Conservation (phyloP, 2,888 invertebrate species). For the Agrochola macilenta region DNA sequence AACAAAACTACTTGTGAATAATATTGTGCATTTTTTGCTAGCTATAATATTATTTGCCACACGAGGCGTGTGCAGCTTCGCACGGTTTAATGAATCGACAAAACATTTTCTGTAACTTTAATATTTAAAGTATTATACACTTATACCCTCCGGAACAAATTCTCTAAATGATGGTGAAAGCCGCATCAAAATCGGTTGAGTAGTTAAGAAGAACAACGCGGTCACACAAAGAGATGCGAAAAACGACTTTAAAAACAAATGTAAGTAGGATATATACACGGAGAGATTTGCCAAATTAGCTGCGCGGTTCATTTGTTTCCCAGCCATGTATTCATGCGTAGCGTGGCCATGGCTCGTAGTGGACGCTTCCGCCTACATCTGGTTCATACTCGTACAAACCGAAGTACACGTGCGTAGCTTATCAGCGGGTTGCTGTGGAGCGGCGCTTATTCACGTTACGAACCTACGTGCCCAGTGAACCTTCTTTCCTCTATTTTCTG, state of each 20-base stretch:
- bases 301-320: background rate
- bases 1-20: background rate
- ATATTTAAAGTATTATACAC: too few species aligned
- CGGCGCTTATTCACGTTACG: background rate
- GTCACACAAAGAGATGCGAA: background rate
- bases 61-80: too few species aligned
- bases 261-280: too few species aligned
- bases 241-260: too few species aligned
- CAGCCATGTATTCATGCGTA: background rate
- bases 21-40: background rate
- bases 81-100: too few species aligned
- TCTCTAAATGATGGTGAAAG: background rate
- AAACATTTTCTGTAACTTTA: background rate
- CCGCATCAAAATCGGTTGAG: background rate
- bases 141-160: background rate
- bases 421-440: background rate
- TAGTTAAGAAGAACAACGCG: background rate
- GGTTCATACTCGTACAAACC: background rate
- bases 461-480: background rate
- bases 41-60: background rate
- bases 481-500: constrained; percentile 12
- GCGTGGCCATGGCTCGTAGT: background rate
- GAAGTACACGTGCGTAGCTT: background rate
- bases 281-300: background rate
- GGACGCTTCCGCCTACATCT: background rate